These are phyloP conservation scores for Myotis vivesi DNA, from an alignment of 2,797 vertebrate genomes.

Conservation along the genomic window DNA sequence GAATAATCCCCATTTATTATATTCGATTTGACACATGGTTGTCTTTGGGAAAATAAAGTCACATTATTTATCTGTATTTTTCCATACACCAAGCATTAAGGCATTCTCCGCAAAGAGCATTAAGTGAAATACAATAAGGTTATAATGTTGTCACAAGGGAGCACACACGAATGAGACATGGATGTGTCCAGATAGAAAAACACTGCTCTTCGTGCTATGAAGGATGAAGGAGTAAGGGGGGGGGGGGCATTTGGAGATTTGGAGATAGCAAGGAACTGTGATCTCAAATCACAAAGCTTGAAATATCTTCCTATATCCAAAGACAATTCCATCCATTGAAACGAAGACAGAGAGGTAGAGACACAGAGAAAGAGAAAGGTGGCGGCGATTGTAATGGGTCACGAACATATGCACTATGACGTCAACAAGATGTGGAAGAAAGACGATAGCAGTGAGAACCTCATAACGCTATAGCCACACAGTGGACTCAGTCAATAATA, in stretches of 20 bases:
- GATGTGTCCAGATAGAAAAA: not conserved
- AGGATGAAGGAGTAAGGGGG: not conserved
- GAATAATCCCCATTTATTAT: slow-evolving; percentile 69
- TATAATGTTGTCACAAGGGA: slow-evolving; percentile 49
- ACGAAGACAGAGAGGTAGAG: not conserved
- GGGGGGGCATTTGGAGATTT: not conserved
- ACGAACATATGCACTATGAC: not conserved
- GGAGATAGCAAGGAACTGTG: not conserved
- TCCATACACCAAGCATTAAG: slow-evolving; percentile 67
- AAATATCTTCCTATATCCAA: not conserved
- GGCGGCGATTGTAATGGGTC: not conserved
- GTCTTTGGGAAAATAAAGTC: slow-evolving; percentile 71
- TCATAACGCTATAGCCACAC: not conserved
- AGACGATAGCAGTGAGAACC: not conserved
- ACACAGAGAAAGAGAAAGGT: not conserved
- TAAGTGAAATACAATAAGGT: slow-evolving; percentile 58
- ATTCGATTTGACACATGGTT: slow-evolving; percentile 66
- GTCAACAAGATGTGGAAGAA: not conserved
- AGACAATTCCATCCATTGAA: not conserved
- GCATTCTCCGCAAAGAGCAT: slow-evolving; percentile 50
- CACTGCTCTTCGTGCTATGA: not conserved
- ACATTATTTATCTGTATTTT: slow-evolving; percentile 68
- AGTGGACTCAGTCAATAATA: not conserved
- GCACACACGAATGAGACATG: slow-evolving; percentile 26
- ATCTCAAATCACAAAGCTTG: not conserved